Base-by-base conservation (phyloP, 2,888 invertebrate genomes). In the Eubasilissa splendida region DNA sequence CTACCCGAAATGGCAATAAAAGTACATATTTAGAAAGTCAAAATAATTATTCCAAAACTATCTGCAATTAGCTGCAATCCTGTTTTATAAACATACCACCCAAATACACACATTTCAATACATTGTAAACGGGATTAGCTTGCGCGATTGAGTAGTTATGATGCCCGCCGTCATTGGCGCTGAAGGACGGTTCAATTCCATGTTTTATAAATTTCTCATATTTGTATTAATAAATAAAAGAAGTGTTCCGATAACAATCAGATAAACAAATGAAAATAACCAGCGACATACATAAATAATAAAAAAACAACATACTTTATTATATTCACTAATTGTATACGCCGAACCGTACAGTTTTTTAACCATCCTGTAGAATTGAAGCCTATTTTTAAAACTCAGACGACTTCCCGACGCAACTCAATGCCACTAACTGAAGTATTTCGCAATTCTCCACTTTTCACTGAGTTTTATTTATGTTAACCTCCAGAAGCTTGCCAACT, bases 401-500 rank as follows among this genome's bases (percentile, higher is more conserved):
- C 68, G n/a, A 70, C 52, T 10, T 53, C 53, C 10, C 70, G 22
- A 22, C 22, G 52, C 53, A n/a, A 22, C 53, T 70, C 70, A 70
- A 70, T 70, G 70, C 53, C 70, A 70, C 70, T 22, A 50, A 53
- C 70, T 52, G 22, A 53, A 53, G 22, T 70, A 70, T 52, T 70
- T 50, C 50, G 53, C 53, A 22, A 52, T 53, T 53, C 14, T 70
- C 52, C 52, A 52, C 63, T 31, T 63, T 33, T 33, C 7, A 31
- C 12, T 12, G 33, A 63, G 63, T 33, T 70, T 52, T 70, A 70
- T 70, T 70, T 70, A 70, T 53, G 53, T 70, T 14, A 70, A 22
- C 70, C 70, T 70, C 70, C 42, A 22, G 42, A 68, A 11, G 9
- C 11, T 14, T 70, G 70, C 70, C 70, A 70, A 70, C 52, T 70